phyloP scores from a whole-genome alignment of 2,888 invertebrate species.

The Margaritifera margaritifera region DNA sequence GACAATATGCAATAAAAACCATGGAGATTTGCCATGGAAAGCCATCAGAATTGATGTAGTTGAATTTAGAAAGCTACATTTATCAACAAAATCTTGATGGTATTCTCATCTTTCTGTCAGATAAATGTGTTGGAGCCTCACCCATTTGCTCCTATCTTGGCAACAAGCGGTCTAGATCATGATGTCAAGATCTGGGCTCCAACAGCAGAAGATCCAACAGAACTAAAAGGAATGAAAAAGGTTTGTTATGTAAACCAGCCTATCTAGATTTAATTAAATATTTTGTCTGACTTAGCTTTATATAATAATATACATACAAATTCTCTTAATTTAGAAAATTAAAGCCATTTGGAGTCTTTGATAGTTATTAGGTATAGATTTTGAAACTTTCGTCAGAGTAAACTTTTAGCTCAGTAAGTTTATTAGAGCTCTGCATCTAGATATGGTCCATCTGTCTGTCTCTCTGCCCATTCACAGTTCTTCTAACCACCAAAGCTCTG shows the following conservation, averaged over 20 bases:
- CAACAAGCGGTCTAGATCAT: constrained; percentile 92
- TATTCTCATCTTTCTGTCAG: constrained; percentile 72
- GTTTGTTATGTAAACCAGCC: constrained; percentile 15
- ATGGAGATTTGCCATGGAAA: too few relatives aligned
- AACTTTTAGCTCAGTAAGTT: too few relatives aligned
- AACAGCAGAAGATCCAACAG: constrained; percentile 72
- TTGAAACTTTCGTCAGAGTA: too few relatives aligned
- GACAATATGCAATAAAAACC: too few relatives aligned
- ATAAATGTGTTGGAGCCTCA: constrained; percentile 94
- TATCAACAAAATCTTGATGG: background rate
- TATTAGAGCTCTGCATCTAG: too few relatives aligned
- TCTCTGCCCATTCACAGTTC: too few relatives aligned
- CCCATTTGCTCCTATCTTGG: constrained; percentile 88
- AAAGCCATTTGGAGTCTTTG: too few relatives aligned
- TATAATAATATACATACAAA: background rate
- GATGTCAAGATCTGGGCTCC: constrained; percentile 92
- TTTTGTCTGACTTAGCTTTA: background rate
- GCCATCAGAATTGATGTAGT: background rate
- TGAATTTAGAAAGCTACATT: background rate
- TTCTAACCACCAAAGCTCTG: too few relatives aligned
- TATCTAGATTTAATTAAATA: background rate
- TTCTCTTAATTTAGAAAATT: too few relatives aligned
- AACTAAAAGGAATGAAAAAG: constrained; percentile 75
- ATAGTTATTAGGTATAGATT: too few relatives aligned
- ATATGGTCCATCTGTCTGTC: too few relatives aligned